Conservation (phyloP, 2,888 invertebrate species). For the Dorcus parallelipipedus region DNA sequence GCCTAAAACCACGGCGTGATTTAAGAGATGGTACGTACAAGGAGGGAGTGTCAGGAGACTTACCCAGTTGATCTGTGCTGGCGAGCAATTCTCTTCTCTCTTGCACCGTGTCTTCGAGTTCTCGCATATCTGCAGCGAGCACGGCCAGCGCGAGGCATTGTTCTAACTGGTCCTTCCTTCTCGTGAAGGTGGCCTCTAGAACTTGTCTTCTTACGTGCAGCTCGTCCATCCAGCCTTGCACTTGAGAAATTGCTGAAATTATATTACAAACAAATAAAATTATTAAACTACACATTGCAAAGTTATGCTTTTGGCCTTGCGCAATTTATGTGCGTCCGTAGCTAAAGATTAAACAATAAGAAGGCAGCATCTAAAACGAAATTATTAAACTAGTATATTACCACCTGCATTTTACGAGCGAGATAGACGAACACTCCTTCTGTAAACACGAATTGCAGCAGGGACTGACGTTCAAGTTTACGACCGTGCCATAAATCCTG, state of each 20-base stretch:
- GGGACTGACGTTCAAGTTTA: no score
- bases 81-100: slow-evolving; percentile 55
- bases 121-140: slow-evolving; percentile 67
- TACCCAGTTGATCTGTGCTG: slow-evolving; percentile 59
- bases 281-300: no score
- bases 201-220: slow-evolving; percentile 71
- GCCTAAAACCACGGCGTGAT: slow-evolving; percentile 48
- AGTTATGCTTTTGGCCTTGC: no score
- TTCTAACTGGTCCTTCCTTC: slow-evolving; percentile 71
- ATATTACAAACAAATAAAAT: no score
- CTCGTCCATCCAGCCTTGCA: slow-evolving; percentile 71
- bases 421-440: no score
- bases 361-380: no score
- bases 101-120: slow-evolving; percentile 59
- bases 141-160: slow-evolving; percentile 73
- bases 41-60: slow-evolving; percentile 10
- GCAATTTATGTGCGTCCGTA: no score
- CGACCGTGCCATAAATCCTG: no score
- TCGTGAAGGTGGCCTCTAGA: slow-evolving; percentile 66
- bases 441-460: no score
- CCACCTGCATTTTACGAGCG: no score
- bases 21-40: not conserved
- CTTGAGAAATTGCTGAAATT: slow-evolving; percentile 61
- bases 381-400: no score
- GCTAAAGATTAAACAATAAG: no score